Evolutionary conservation across 1,140 invertebrate genomes (phyloP), one percentile per base, ranked within the genome.

Genomic region (Heliconius hewitsoni): DNA sequence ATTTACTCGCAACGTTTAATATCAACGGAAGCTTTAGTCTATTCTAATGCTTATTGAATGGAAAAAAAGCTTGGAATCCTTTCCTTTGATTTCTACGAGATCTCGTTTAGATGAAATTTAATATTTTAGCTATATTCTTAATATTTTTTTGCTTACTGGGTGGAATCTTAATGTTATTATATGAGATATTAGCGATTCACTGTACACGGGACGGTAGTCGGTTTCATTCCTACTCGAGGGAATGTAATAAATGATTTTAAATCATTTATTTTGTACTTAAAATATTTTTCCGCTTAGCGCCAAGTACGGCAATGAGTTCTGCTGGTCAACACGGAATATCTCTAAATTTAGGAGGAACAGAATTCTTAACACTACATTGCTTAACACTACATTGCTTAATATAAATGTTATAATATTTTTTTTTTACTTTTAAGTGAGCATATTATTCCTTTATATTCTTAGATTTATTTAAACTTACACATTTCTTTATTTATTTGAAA

Each of bases 31-130:
- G 60, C 60, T 66, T 66, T 66, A 66, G 30, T 30, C 60, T 66
- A 66, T 66, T 66, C 60, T 66, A 66, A 66, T 66, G 60, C 27
- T 27, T 66, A 66, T 66, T 30, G 60, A 66, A 66, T 66, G 27
- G 27, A 66, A 46, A 66, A 46, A 66, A 66, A 66, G 60, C 60
- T 66, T n/a, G n/a, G n/a, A 66, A 27, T 30, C 60, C 23, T 66
- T 30, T 30, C 60, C 13, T 66, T 66, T 66, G 60, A 66, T 66
- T 66, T 66, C 27, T 11, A 30, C 23, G 60, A 66, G 9, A 66
- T 30, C 27, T 66, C 27, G 60, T 30, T 66, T 16, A 66, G 27
- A 66, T 66, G 30, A 66, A 27, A 66, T 66, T 66, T 66, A 66
- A 66, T 66, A 66, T 66, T 66, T 66, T 66, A 27, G 60, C 60